Base-by-base conservation (phyloP, 1,140 invertebrate species). In the Drosophila novamexicana region DNA sequence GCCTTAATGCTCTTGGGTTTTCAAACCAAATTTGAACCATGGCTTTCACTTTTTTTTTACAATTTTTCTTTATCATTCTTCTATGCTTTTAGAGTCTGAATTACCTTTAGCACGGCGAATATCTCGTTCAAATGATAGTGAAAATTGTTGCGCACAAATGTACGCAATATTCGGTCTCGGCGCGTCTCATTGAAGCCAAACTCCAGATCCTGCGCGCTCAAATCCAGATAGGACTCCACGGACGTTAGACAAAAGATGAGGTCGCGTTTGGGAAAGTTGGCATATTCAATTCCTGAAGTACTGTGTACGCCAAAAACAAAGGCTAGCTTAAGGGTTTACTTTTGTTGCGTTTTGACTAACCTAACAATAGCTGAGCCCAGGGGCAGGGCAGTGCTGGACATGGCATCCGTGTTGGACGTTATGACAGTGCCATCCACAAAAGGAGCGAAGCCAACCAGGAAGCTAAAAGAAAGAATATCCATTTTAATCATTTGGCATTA, bases 61-160 rank as follows among this genome's bases (percentile, higher is more conserved):
- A 29, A 29, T 9, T 37, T 37, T 37, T 37, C 0, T 37, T 9
- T 37, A 37, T 1, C 9, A 2, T 37, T 37, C 7, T 8, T 7
- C 1, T 37, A 37, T 7, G 36, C 7, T 37, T 37, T 37, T 37
- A 8, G 1, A 2, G 7, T 9, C 7, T 37, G 7, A 37, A 1
- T 53, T 7, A 92, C 92, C 91, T 97, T 96, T 56, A 98, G 93
- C 34, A 97, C 97, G 16, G 97, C 97, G 93, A 96, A 97, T 81
- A 97, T 98, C 93, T 97, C 97, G 93, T 97, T 97, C 61, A 97
- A 94, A 93, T 98, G 97, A 93, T 96, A 98, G 80, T 96, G 95
- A 92, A 97, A 98, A 44, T 96, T 95, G 92, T 98, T 98, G 42
- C 97, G 94, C 49, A 98, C 97, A 93, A 97, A 97, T 10, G 97